Percentiles rank a stretch among this genome's conserved stretches.
phyloP scores from a whole-genome alignment of 2,888 invertebrate species.

The Caenorhabditis angaria region DNA sequence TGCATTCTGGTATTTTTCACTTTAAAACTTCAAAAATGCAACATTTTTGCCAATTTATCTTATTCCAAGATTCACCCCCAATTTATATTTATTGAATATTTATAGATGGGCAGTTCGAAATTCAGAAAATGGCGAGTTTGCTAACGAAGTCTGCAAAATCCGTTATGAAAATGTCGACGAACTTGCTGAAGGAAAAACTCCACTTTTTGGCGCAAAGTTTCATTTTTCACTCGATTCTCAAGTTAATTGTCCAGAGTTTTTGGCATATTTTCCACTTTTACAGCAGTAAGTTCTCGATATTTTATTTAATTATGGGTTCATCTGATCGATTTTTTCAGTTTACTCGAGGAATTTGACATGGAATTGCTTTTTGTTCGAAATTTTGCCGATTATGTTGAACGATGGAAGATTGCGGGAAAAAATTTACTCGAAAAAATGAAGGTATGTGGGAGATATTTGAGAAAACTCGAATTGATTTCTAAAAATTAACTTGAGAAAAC shows the following conservation, averaged over 20 bases:
- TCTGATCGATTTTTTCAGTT: slow-evolving; percentile 48
- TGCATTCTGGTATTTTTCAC: no score
- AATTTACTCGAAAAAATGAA: slow-evolving; percentile 28
- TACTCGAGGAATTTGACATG: slow-evolving; percentile 66
- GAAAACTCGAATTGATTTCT: no score
- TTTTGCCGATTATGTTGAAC: slow-evolving; percentile 62
- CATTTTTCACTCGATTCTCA: slow-evolving; percentile 91
- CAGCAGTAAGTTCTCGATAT: slow-evolving; percentile 50
- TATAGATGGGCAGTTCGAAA: slow-evolving; percentile 62
- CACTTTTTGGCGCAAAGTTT: slow-evolving; percentile 93
- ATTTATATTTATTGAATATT: background rate
- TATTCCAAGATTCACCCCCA: background rate
- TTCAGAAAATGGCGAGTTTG: slow-evolving; percentile 54
- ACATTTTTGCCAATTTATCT: no score
- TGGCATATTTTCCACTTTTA: slow-evolving; percentile 85
- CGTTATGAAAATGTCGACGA: slow-evolving; percentile 72
- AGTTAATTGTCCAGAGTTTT: slow-evolving; percentile 97
- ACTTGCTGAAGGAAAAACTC: slow-evolving; percentile 72
- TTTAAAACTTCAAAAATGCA: no score
- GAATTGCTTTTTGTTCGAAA: slow-evolving; percentile 64
- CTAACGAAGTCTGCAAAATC: slow-evolving; percentile 75
- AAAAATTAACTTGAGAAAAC: no score
- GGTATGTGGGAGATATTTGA: background rate
- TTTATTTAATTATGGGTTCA: slow-evolving; percentile 3
- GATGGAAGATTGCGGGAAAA: slow-evolving; percentile 30